A percentile compares a stretch with the other conserved stretches of the same genome.
phyloP scores from a whole-genome alignment of 2,113 vertebrate species.

The Hydrolagus affinis region DNA sequence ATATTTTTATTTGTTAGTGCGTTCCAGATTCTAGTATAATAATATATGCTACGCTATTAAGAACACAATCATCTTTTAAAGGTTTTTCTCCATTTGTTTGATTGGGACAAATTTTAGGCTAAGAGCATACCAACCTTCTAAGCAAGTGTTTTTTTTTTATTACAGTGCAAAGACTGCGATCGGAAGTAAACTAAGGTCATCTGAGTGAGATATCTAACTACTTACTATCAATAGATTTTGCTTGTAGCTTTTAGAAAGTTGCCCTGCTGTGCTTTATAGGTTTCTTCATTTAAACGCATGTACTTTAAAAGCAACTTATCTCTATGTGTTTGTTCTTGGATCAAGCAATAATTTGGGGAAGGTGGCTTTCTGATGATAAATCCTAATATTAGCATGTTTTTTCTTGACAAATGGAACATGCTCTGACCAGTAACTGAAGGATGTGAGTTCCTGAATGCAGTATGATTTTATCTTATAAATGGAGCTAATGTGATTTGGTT shows the following conservation, averaged over 20 bases:
- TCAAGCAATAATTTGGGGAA: constrained; percentile 1
- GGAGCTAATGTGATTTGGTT: neutral
- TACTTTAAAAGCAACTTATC: constrained; percentile 26
- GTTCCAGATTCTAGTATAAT: too few relatives aligned
- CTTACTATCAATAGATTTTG: constrained; percentile 30
- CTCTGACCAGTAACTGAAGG: neutral
- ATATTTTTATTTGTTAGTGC: too few relatives aligned
- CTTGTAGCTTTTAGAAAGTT: constrained; percentile 32
- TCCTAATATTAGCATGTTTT: constrained; percentile 20
- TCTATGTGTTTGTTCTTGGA: constrained; percentile 16
- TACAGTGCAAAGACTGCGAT: constrained; percentile 32
- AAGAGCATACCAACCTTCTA: constrained; percentile 15
- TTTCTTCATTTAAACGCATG: constrained; percentile 27
- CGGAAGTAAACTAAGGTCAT: constrained; percentile 33
- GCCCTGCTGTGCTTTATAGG: constrained; percentile 26
- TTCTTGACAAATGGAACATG: neutral
- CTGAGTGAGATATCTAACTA: constrained; percentile 27
- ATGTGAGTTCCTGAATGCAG: neutral
- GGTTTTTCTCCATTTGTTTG: constrained; percentile 4
- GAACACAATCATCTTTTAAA: neutral
- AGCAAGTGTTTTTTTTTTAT: constrained; percentile 31
- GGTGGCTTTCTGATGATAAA: neutral
- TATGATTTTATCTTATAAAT: constrained; percentile 28
- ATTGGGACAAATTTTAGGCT: neutral
- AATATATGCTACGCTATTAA: neutral